Base-by-base conservation (phyloP, 2,113 vertebrate genomes). In the Pachycephala philippinensis region DNA sequence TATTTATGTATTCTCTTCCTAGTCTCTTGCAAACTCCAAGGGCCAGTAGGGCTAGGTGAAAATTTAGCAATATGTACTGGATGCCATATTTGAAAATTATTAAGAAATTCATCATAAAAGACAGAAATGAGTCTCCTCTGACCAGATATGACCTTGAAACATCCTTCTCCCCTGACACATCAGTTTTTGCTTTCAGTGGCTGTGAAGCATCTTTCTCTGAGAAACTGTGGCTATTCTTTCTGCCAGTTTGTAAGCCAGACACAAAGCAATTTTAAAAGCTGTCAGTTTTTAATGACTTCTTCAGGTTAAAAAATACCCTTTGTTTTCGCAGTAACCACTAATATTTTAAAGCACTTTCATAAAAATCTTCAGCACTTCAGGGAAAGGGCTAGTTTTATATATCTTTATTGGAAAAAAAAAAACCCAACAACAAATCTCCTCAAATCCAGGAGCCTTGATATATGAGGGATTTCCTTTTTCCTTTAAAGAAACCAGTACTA, bases 71-170 rank as follows among this genome's bases (percentile, higher is more conserved):
- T 83, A 70, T 47, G 5, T 77, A 47, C 44, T 65, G 19, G 28
- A 69, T 89, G 21, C 12, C 17, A 21, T 74, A 79, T 65, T 86
- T 93, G 68, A 90, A 91, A 95, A 95, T 96, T 91, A 96, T 97
- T 96, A 90, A 91, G 84, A 83, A 90, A 96, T 96, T 86, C 6
- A 94, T 97, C 91, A 95, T 74, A 45, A 77, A 87, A 77, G 85
- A 88, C 84, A 94, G 82, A 70, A 91, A 91, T 84, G 39, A 80
- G 59, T 80, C 92, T 93, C 78, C 31, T 76, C 63, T 79, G 93
- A 83, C 84, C 66, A 76, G n/a, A 40, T 89, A 61, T 94, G 82
- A 93, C 95, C 91, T 94, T 94, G 91, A 96, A 87, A 80, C 90
- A 52, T 70, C 78, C 85, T 93, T 85, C 70, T 91, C 71, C 39